Conservation (phyloP, 1,140 invertebrate species). For the Hetaerina americana region DNA sequence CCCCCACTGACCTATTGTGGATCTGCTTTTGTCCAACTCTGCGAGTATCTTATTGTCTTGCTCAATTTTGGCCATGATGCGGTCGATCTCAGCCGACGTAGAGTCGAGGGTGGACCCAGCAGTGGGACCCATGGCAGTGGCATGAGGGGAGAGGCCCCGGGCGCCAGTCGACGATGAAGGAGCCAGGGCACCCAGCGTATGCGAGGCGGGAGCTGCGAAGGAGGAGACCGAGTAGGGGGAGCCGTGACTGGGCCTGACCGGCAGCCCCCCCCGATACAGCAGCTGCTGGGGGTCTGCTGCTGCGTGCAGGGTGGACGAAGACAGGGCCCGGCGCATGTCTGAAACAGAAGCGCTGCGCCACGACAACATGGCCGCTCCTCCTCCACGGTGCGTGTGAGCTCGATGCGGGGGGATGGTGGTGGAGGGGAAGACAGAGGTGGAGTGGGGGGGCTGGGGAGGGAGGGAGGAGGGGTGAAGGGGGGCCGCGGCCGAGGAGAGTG, state of each 20-base stretch:
- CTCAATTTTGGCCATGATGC: conserved; percentile 89
- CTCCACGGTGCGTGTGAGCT: not conserved
- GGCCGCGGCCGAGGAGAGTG: not conserved
- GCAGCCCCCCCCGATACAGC: not conserved
- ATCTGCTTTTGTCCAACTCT: conserved; percentile 37
- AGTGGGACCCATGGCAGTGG: conserved; percentile 41
- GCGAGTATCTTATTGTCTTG: conserved; percentile 52
- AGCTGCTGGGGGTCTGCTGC: conserved; percentile 4
- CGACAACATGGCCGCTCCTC: conserved; percentile 2
- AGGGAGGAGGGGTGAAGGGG: no score
- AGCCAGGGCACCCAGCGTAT: not conserved
- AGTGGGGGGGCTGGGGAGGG: no score
- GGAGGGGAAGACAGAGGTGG: not conserved
- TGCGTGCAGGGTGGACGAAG: conserved; percentile 4
- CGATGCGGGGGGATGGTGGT: not conserved
- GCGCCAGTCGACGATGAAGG: conserved; percentile 18
- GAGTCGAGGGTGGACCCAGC: conserved; percentile 27
- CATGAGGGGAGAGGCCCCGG: conserved; percentile 25
- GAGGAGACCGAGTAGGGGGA: conserved; percentile 7
- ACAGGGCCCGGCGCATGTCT: conserved; percentile 5
- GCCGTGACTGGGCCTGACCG: conserved; percentile 1
- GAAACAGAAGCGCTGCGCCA: conserved; percentile 13
- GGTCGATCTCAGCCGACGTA: conserved; percentile 61
- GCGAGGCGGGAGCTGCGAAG: conserved; percentile 3
- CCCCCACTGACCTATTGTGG: conserved; percentile 22